These are phyloP conservation scores for Ophion obscuratus DNA, from an alignment of 2,888 invertebrate species.

Conservation along the genomic window DNA sequence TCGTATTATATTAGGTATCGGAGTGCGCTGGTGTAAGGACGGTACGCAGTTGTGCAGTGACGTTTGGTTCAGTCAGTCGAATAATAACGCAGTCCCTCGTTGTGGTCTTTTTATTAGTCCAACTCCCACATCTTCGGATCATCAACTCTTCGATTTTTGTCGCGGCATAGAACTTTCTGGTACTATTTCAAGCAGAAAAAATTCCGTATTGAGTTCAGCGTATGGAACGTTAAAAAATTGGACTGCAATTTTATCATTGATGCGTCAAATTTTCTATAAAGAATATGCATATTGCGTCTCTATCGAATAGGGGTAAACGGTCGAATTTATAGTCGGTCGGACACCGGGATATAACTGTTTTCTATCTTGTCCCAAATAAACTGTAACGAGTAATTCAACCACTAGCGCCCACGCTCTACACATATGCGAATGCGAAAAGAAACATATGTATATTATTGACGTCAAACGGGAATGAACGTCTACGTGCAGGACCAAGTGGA, in stretches of 20 bases:
- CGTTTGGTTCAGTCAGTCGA: conserved; percentile 75
- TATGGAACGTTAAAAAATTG: background rate
- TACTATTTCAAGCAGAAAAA: too few relatives aligned
- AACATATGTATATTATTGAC: conserved; percentile 32
- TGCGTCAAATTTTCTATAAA: background rate
- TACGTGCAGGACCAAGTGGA: conserved; percentile 4
- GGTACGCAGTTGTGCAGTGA: conserved; percentile 80
- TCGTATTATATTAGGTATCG: conserved; percentile 77
- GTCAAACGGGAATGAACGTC: conserved; percentile 41
- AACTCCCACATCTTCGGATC: conserved; percentile 1
- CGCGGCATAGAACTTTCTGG: background rate
- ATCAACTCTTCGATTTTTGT: background rate
- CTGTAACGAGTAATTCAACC: too few relatives aligned
- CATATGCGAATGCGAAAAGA: conserved; percentile 27
- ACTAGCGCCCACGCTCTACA: too few relatives aligned
- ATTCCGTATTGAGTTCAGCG: too few relatives aligned
- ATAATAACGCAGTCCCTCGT: conserved; percentile 80
- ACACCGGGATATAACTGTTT: background rate
- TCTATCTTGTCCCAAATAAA: background rate
- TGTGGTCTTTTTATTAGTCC: conserved; percentile 62
- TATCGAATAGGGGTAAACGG: background rate
- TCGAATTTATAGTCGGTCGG: background rate
- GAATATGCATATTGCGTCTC: background rate
- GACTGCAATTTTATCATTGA: background rate
- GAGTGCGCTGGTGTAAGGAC: conserved; percentile 74